Evolutionary conservation across 2,113 vertebrate genomes (phyloP), one percentile per base, ranked within the genome.

Genomic region (Prunella himalayana): DNA sequence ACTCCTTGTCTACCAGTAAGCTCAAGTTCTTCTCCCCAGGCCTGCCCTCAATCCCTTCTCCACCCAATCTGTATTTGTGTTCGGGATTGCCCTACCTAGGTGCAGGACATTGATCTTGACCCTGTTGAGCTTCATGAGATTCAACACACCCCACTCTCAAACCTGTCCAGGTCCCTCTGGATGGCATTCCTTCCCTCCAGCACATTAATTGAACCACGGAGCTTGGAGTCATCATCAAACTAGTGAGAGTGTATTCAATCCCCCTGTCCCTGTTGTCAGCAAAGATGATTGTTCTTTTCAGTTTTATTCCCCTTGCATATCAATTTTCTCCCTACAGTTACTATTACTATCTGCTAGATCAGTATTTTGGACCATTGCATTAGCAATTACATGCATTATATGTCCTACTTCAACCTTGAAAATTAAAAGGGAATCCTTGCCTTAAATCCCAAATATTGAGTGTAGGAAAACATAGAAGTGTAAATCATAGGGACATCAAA

Each of bases 171-270:
- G 15, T 45, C 7, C 8, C 37, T 66, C 6, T 39, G 33, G 33
- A 45, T 30, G 20, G 3, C 33, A 51, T 30, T 28, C 13, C 33
- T 75, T 45, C 23, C 11, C 23, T 60, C 9, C 51, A 66, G 51
- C 13, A 45, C 28, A 35, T 10, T 44, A 30, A 2, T 2, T 66
- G 16, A 23, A 59, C 33, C 61, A 31, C 0, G 0, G 45, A 68
- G 28, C 9, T 45, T 41, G 69, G n/a, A 60, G 16, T 25, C 39
- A 41, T 15, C 39, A 47, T 41, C 20, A n/a, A 31, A 35, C 4
- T 15, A 28, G 4, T 53, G 12, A 47, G 24, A 53, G 13, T 27
- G 14, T 9, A 47, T 18, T 68, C n/a, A 68, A 30, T 60, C 16
- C 4, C 12, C 18, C 45, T 45, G 20, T 41, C 5, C 4, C 18